Conservation (phyloP, 2,113 vertebrate species). For the Sminthopsis crassicaudata region DNA sequence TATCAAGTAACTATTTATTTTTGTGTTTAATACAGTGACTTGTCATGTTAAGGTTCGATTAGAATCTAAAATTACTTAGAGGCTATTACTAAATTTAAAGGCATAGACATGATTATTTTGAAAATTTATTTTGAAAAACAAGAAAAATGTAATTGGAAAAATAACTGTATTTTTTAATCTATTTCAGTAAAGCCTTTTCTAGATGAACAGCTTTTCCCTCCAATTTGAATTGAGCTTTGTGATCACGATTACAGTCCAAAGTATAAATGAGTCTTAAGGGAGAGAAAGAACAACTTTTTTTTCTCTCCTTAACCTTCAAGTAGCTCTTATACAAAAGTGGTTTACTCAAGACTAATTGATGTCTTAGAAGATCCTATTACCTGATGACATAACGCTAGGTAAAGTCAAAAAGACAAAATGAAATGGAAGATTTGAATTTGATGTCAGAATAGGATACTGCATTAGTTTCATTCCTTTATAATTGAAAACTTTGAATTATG, state of each 20-base stretch:
- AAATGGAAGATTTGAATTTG: background rate
- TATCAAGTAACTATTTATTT: background rate
- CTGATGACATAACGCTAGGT: background rate
- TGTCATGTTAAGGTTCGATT: background rate
- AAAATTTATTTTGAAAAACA: slow-evolving; percentile 22
- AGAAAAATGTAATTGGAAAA: background rate
- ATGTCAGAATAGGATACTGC: background rate
- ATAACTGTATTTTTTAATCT: background rate
- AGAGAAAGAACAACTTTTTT: slow-evolving; percentile 1
- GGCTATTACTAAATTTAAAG: background rate
- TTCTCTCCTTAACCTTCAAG: slow-evolving; percentile 9
- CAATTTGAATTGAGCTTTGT: slow-evolving; percentile 6
- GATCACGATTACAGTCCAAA: slow-evolving; percentile 24
- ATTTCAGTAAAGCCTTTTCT: background rate
- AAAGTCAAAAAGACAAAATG: slow-evolving; percentile 33
- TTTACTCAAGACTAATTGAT: slow-evolving; percentile 33
- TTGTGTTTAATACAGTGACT: background rate
- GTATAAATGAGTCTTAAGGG: background rate
- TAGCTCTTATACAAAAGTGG: background rate
- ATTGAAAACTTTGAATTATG: slow-evolving; percentile 6
- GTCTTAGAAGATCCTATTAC: background rate
- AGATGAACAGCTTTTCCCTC: background rate
- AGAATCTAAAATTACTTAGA: background rate
- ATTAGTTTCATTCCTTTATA: slow-evolving; percentile 37
- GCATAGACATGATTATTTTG: background rate